Percentiles rank a stretch among this genome's conserved stretches.
phyloP scores from a whole-genome alignment of 2,797 vertebrate species.

The Percopsis omiscomaycus region DNA sequence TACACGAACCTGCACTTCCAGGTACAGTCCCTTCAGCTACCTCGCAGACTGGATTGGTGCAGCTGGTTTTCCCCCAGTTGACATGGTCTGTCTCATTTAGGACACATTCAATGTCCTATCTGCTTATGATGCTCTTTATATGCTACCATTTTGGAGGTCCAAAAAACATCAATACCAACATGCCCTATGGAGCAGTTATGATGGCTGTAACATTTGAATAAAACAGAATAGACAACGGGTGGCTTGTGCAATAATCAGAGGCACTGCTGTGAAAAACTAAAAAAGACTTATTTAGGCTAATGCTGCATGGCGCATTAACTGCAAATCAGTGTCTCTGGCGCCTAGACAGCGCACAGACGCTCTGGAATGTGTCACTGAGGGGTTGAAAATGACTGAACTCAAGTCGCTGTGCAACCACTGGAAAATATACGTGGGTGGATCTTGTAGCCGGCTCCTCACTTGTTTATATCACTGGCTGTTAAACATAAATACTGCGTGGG shows the following conservation, averaged over 20 bases:
- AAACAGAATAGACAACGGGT: neutral
- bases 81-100: neutral
- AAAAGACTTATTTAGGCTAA: conserved; percentile 15
- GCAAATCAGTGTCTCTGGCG: neutral
- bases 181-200: neutral
- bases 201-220: neutral
- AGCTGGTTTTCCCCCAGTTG: neutral
- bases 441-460: conserved; percentile 1
- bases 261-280: conserved; percentile 3
- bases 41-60: neutral
- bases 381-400: conserved; percentile 22
- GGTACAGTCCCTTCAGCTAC: conserved; percentile 36
- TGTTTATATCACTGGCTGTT: conserved; percentile 15
- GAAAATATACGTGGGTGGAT: conserved; percentile 5
- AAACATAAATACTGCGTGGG: conserved; percentile 10
- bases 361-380: conserved; percentile 18
- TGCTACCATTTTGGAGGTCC: neutral
- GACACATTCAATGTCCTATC: neutral
- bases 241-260: conserved; percentile 6
- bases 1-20: conserved; percentile 97
- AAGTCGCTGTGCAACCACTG: neutral
- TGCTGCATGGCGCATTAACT: conserved; percentile 6
- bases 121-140: neutral
- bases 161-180: no score
- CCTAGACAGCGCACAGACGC: neutral